A percentile compares a stretch with the other conserved stretches of the same genome.
Evolutionary conservation across 2,797 vertebrate genomes (phyloP).

Genomic region (Malurus leucopterus): DNA sequence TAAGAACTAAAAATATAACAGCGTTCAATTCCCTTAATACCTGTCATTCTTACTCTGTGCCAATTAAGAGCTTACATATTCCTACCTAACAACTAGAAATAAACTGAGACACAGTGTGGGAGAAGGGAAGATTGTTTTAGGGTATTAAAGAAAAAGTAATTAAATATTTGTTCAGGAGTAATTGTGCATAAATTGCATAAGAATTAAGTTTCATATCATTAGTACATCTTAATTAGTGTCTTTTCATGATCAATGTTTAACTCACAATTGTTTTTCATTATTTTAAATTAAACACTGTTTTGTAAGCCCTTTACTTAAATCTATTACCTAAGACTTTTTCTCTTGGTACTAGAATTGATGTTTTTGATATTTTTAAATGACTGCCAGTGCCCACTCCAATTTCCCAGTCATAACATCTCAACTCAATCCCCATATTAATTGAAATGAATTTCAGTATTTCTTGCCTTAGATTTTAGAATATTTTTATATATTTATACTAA

Average conservation of each 20-base stretch:
- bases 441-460: background rate
- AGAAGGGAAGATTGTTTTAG: slow-evolving; percentile 50
- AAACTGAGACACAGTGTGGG: background rate
- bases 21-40: slow-evolving; percentile 28
- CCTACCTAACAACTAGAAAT: slow-evolving; percentile 20
- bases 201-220: slow-evolving; percentile 58
- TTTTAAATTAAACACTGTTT: slow-evolving; percentile 47
- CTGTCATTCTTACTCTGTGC: slow-evolving; percentile 22
- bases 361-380: background rate
- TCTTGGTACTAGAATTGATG: background rate
- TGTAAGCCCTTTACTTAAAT: background rate
- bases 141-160: slow-evolving; percentile 62
- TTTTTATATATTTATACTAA: background rate
- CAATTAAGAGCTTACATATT: slow-evolving; percentile 50
- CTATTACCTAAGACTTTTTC: background rate
- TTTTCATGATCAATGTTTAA: slow-evolving; percentile 59
- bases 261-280: slow-evolving; percentile 49
- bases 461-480: background rate
- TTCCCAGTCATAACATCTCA: background rate
- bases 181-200: slow-evolving; percentile 63
- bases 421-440: background rate
- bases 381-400: background rate
- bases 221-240: slow-evolving; percentile 62
- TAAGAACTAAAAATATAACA: slow-evolving; percentile 8
- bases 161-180: slow-evolving; percentile 70